phyloP scores from a whole-genome alignment of 2,113 vertebrate genomes.

The Pelusios castaneus region DNA sequence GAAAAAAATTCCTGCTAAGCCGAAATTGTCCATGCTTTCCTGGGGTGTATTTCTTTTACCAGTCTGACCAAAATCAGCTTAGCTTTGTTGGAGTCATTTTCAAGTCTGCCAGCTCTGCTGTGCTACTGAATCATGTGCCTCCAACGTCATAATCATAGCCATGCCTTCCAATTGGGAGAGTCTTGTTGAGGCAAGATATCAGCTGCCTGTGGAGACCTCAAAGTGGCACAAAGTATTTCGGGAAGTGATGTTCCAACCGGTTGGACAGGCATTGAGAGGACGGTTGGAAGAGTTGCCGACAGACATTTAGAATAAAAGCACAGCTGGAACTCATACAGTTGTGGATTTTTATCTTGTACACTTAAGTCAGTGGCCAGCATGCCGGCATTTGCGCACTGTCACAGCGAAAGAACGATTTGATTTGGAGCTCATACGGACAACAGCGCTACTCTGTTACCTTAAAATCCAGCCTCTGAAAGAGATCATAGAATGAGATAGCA shows the following conservation, averaged over 20 bases:
- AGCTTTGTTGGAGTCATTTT: not conserved
- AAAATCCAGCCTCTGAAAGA: not conserved
- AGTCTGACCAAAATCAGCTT: not conserved
- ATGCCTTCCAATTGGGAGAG: not conserved
- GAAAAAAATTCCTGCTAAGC: not conserved
- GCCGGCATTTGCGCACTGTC: rapidly evolving
- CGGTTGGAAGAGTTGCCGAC: not conserved
- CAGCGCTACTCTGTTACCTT: not conserved
- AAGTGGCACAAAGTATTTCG: not conserved
- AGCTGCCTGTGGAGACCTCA: not conserved
- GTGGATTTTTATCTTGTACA: not conserved
- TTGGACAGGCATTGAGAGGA: not conserved
- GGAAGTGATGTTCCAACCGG: rapidly evolving
- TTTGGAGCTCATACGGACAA: not conserved
- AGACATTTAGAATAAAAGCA: not conserved
- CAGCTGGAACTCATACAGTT: not conserved
- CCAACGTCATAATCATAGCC: not conserved
- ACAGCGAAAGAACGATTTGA: not conserved
- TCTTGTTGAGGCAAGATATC: not conserved
- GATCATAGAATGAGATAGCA: not conserved
- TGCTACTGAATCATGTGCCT: not conserved
- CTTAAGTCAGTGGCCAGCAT: not conserved
- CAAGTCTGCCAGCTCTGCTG: not conserved
- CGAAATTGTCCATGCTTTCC: not conserved
- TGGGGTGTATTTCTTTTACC: rapidly evolving